Conservation (phyloP, 2,113 vertebrate species). For the Oryzias curvinotus region DNA sequence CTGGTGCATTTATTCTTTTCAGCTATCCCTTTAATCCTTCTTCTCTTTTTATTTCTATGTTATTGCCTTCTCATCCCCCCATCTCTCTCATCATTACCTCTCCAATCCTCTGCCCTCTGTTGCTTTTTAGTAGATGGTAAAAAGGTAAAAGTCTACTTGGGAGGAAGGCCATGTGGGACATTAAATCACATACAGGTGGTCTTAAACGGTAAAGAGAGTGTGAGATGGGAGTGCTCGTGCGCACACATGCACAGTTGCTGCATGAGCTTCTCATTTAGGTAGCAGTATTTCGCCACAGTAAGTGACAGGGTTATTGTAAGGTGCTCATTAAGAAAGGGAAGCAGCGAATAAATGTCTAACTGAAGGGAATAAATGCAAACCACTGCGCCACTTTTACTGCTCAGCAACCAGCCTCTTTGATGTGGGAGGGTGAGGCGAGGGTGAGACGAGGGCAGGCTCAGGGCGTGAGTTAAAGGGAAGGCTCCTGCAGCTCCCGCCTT, state of each 20-base stretch:
- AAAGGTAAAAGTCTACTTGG: slow-evolving; percentile 63
- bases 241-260: slow-evolving; percentile 9
- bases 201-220: slow-evolving; percentile 45
- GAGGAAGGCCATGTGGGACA: slow-evolving; percentile 52
- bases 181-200: slow-evolving; percentile 69
- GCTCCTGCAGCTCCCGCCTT: slow-evolving; percentile 5
- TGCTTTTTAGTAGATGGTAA: slow-evolving; percentile 47
- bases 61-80: slow-evolving; percentile 47
- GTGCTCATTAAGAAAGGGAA: slow-evolving; percentile 73
- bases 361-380: slow-evolving; percentile 67
- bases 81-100: slow-evolving; percentile 40
- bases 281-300: slow-evolving; percentile 63
- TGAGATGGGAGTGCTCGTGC: slow-evolving; percentile 30
- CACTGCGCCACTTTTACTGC: slow-evolving; percentile 69
- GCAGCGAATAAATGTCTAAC: slow-evolving; percentile 66
- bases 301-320: slow-evolving; percentile 74
- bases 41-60: slow-evolving; percentile 48
- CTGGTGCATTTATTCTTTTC: slow-evolving; percentile 14
- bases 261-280: slow-evolving; percentile 57
- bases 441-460: slow-evolving; percentile 19
- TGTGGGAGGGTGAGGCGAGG: slow-evolving; percentile 35
- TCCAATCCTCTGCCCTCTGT: slow-evolving; percentile 16
- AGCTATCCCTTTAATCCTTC: neutral
- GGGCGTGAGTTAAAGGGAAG: slow-evolving; percentile 13
- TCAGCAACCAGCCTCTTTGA: slow-evolving; percentile 61